Percentiles rank a stretch among this genome's conserved stretches.
Evolutionary conservation across 2,888 invertebrate species (phyloP).

Genomic region (Melinaea marsaeus): DNA sequence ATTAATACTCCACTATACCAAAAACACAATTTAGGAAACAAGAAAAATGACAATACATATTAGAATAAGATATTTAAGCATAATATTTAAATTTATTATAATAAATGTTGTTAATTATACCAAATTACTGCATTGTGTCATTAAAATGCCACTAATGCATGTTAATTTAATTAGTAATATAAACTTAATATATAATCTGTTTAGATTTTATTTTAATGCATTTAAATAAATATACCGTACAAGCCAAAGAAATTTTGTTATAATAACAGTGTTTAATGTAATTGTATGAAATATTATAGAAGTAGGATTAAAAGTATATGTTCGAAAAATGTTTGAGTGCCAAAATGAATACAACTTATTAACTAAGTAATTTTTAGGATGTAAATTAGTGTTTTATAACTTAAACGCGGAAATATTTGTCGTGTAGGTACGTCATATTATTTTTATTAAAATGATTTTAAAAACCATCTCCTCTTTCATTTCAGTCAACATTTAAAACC

Average conservation of each 20-base stretch:
- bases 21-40: slow-evolving; percentile 48
- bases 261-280: not conserved
- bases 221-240: too few species aligned
- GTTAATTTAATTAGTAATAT: slow-evolving; percentile 1
- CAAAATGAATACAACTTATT: slow-evolving; percentile 27
- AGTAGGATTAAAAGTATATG: slow-evolving; percentile 6
- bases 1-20: slow-evolving; percentile 7
- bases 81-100: slow-evolving; percentile 22
- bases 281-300: slow-evolving; percentile 3
- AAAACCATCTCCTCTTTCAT: slow-evolving; percentile 40
- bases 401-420: slow-evolving; percentile 53
- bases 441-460: slow-evolving; percentile 62
- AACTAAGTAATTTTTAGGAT: slow-evolving; percentile 25
- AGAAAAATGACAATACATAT: slow-evolving; percentile 68
- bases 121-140: slow-evolving; percentile 5
- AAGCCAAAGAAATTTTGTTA: slow-evolving; percentile 10
- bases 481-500: not conserved
- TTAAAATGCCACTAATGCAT: not conserved
- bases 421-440: slow-evolving; percentile 62
- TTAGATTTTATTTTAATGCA: too few species aligned
- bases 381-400: slow-evolving; percentile 60
- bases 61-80: slow-evolving; percentile 32
- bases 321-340: slow-evolving; percentile 16
- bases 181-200: not conserved
- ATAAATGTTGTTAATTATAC: slow-evolving; percentile 26